phyloP scores from a whole-genome alignment of 2,888 invertebrate genomes.

The Idaea aversata region DNA sequence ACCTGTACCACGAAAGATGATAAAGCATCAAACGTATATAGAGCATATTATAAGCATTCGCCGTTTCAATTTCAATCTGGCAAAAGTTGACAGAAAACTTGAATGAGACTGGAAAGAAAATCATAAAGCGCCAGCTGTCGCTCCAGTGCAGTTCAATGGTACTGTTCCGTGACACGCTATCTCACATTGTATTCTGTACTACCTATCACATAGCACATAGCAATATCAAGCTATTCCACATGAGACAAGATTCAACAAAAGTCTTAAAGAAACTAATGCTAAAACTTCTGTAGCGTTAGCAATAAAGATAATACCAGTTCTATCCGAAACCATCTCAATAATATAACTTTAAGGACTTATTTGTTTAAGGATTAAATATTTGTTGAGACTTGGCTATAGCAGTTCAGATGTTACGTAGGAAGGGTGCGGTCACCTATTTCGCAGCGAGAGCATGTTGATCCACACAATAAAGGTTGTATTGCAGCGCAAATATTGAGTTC shows the following conservation, averaged over 20 bases:
- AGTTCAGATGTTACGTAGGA: conserved; percentile 33
- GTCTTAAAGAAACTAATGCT: conserved; percentile 27
- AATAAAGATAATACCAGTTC: conserved; percentile 19
- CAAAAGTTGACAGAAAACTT: conserved; percentile 53
- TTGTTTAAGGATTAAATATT: conserved; percentile 27
- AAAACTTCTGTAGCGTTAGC: conserved; percentile 1
- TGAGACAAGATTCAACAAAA: conserved; percentile 40
- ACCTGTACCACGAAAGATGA: conserved; percentile 11
- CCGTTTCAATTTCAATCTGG: conserved; percentile 30
- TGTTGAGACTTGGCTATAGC: conserved; percentile 48
- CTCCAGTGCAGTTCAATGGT: conserved; percentile 48
- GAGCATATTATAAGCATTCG: conserved; percentile 39
- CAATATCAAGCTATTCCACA: conserved; percentile 49
- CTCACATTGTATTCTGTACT: conserved; percentile 16
- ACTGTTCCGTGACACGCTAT: conserved; percentile 51
- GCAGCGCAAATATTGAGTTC: conserved; percentile 70
- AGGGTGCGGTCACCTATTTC: conserved; percentile 47
- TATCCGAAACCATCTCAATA: conserved; percentile 32
- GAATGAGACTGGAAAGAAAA: conserved; percentile 67
- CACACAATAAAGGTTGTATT: conserved; percentile 71
- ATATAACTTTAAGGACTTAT: conserved; percentile 29
- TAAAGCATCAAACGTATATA: conserved; percentile 32
- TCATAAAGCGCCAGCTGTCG: conserved; percentile 66
- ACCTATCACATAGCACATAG: conserved; percentile 30
- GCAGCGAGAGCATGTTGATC: conserved; percentile 55